Evolutionary conservation across 2,797 vertebrate genomes (phyloP).

Genomic region (Gila robusta): DNA sequence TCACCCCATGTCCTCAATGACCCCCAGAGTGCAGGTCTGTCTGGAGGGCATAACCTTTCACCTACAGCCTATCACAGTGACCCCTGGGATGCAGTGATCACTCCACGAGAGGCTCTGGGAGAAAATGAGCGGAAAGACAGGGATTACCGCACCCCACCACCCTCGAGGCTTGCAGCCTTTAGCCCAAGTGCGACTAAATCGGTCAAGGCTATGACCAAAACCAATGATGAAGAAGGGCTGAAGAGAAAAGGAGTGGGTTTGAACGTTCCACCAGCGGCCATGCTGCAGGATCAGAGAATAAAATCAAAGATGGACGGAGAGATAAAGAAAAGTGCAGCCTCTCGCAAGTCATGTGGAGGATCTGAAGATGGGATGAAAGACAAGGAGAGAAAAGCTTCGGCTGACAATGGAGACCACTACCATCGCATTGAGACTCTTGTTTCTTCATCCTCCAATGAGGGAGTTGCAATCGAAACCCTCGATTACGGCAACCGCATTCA

Average conservation of each 20-base stretch:
- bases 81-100: constrained; percentile 87
- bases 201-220: constrained; percentile 78
- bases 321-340: constrained; percentile 69
- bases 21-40: constrained; percentile 57
- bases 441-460: constrained; percentile 80
- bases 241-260: constrained; percentile 64
- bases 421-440: constrained; percentile 93
- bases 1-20: constrained; percentile 83
- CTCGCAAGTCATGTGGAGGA: constrained; percentile 67
- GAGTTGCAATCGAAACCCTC: constrained; percentile 88
- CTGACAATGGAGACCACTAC: constrained; percentile 83
- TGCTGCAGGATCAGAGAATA: constrained; percentile 62
- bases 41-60: constrained; percentile 79
- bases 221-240: constrained; percentile 68
- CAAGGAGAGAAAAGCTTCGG: constrained; percentile 65
- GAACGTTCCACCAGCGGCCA: constrained; percentile 59
- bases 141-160: constrained; percentile 69
- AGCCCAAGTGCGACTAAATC: constrained; percentile 83
- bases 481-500: constrained; percentile 91
- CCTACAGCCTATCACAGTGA: constrained; percentile 87
- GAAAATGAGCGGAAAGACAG: constrained; percentile 71
- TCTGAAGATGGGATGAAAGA: constrained; percentile 71
- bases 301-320: constrained; percentile 72
- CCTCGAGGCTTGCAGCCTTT: constrained; percentile 68
- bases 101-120: constrained; percentile 63